Percentiles rank a stretch among this genome's conserved stretches.
Conservation (phyloP, 2,888 invertebrate genomes). For the Chrysomela aeneicollis region DNA sequence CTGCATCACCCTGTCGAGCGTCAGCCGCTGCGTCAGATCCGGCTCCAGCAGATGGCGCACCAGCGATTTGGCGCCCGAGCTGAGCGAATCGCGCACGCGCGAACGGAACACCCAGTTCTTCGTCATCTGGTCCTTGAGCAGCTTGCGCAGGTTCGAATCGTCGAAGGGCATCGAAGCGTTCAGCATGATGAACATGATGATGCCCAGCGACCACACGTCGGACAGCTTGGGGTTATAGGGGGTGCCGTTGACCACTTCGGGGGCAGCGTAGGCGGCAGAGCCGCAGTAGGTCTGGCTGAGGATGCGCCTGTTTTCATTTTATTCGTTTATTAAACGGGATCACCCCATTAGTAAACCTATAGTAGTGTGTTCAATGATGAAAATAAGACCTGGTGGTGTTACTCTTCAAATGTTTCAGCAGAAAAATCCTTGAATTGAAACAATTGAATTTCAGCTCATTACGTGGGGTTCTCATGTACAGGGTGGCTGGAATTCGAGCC, state of each 20-base stretch:
- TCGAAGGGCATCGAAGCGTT: conserved; percentile 95
- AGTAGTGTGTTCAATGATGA: too few relatives aligned
- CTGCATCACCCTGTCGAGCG: conserved; percentile 75
- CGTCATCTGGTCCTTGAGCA: conserved; percentile 84
- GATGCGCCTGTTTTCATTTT: conserved; percentile 77
- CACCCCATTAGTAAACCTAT: too few relatives aligned
- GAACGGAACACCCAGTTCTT: conserved; percentile 79
- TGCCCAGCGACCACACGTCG: conserved; percentile 93
- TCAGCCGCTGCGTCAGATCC: conserved; percentile 78
- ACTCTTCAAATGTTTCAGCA: too few relatives aligned
- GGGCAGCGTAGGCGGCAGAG: conserved; percentile 96
- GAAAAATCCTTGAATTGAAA: too few relatives aligned
- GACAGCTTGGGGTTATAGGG: conserved; percentile 89
- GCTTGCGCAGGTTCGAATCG: conserved; percentile 82
- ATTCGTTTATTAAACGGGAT: too few relatives aligned
- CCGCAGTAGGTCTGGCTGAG: conserved; percentile 93
- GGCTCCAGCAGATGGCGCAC: conserved; percentile 86
- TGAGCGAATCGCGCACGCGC: conserved; percentile 74
- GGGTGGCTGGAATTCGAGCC: too few relatives aligned
- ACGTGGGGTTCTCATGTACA: too few relatives aligned
- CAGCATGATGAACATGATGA: conserved; percentile 92
- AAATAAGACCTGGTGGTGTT: too few relatives aligned
- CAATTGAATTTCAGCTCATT: too few relatives aligned
- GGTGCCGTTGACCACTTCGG: conserved; percentile 90
- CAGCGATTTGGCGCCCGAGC: conserved; percentile 77